Evolutionary conservation across 2,113 vertebrate species (phyloP), one percentile per base, ranked within the genome.

Genomic region (Xerus inauris): DNA sequence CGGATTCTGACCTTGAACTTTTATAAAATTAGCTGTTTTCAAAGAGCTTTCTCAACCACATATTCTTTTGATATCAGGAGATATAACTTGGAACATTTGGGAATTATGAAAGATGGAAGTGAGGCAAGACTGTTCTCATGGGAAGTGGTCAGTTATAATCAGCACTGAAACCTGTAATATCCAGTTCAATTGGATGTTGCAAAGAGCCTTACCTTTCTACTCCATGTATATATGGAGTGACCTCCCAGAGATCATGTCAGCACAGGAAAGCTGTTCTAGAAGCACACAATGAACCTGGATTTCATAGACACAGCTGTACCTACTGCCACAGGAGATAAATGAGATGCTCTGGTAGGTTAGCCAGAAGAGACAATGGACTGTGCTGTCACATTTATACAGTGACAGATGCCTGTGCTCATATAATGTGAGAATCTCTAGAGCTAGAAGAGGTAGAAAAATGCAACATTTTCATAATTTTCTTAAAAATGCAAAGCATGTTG

Each of bases 381-480:
- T 40, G 49, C 47, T 95, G 69, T 94, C 93, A 80, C 57, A 51
- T 83, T 87, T 30, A 22, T 38, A 54, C 71, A 90, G 54, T 95
- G 84, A 95, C 93, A 92, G 94, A 94, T 92, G 42, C 16, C 80
- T 62, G 22, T 30, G 42, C 28, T 57, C 57, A 72, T 69, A n/a
- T 72, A 69, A 80, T 73, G 20, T 81, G 73, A 75, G 16, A 90
- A n/a, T 85, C 54, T 82, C 72, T 49, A 9, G 71, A 77, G 85
- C 38, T 83, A 38, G 65, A 92, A 69, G 73, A 94, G 75, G 45
- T 86, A 92, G 71, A 87, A 81, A 96, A 82, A 95, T 88, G 57
- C 42, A 67, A 83, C 47, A 82, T 95, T 96, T 97, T 95, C 35
- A 82, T 73, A 73, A 92, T 81, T 94, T 85, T 35, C 24, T 97